phyloP scores from a whole-genome alignment of 2,113 vertebrate species.

The Caloenas nicobarica region DNA sequence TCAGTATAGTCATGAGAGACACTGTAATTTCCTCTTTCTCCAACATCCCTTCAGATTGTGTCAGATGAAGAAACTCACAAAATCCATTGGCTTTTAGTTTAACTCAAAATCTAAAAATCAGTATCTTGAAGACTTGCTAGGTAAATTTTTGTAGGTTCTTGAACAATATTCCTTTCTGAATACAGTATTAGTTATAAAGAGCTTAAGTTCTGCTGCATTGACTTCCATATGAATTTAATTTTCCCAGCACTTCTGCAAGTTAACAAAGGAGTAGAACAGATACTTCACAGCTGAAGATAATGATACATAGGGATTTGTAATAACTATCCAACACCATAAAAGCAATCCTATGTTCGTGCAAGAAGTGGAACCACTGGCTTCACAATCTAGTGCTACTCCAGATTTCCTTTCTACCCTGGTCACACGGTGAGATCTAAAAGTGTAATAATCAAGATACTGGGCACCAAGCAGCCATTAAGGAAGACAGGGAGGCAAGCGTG shows the following conservation, averaged over 20 bases:
- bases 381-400: neutral
- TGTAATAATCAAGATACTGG: neutral
- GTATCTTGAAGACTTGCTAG: neutral
- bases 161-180: neutral
- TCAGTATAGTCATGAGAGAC: conserved; percentile 13
- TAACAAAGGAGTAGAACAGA: conserved; percentile 14
- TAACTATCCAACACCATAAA: conserved; percentile 7
- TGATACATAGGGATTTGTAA: neutral
- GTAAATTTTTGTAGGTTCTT: neutral
- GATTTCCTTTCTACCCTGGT: neutral
- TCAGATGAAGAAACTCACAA: neutral
- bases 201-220: neutral
- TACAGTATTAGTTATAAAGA: neutral
- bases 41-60: neutral
- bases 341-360: neutral
- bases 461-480: neutral
- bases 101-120: neutral
- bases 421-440: neutral
- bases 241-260: conserved; percentile 6
- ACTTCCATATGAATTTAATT: neutral
- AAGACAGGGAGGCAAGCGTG: neutral
- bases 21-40: conserved; percentile 15
- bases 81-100: neutral
- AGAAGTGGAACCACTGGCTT: neutral
- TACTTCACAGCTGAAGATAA: conserved; percentile 5